A percentile compares a stretch with the other conserved stretches of the same genome.
phyloP scores from a whole-genome alignment of 2,888 invertebrate genomes.

The Pelosia muscerda region DNA sequence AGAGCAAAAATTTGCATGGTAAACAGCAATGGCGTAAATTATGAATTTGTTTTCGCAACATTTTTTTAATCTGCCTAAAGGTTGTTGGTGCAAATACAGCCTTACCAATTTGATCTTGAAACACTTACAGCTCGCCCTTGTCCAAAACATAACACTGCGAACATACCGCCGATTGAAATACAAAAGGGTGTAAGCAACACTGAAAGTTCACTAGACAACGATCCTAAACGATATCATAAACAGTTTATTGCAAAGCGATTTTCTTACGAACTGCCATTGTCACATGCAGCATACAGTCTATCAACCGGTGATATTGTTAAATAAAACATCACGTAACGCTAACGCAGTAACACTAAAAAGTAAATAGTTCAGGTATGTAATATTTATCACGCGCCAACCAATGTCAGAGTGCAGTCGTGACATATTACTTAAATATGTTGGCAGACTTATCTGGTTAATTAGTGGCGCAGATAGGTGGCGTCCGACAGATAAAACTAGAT shows the following conservation, averaged over 20 bases:
- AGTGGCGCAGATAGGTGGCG: conserved; percentile 37
- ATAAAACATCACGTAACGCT: conserved; percentile 53
- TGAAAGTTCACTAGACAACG: not conserved
- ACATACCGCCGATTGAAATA: not conserved
- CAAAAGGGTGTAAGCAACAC: not conserved
- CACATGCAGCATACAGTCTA: not conserved
- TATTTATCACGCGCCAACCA: conserved; percentile 52
- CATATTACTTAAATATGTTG: conserved; percentile 23
- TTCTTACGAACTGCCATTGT: not conserved
- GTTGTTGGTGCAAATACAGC: not conserved
- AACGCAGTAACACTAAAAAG: conserved; percentile 4
- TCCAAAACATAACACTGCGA: not conserved
- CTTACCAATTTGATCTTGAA: not conserved
- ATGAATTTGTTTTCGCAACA: not conserved
- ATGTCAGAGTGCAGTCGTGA: conserved; percentile 46
- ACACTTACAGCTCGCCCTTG: not conserved
- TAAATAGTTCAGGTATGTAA: conserved; percentile 31
- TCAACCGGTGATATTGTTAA: conserved; percentile 32
- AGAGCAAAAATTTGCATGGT: too few species aligned
- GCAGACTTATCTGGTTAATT: conserved; percentile 22
- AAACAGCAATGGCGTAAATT: too few species aligned
- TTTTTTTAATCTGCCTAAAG: not conserved
- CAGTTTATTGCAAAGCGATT: not conserved
- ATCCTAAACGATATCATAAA: not conserved
- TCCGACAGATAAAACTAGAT: conserved; percentile 10